Evolutionary conservation across 2,113 vertebrate species (phyloP), one percentile per base, ranked within the genome.

Genomic region (Hemicordylus capensis): DNA sequence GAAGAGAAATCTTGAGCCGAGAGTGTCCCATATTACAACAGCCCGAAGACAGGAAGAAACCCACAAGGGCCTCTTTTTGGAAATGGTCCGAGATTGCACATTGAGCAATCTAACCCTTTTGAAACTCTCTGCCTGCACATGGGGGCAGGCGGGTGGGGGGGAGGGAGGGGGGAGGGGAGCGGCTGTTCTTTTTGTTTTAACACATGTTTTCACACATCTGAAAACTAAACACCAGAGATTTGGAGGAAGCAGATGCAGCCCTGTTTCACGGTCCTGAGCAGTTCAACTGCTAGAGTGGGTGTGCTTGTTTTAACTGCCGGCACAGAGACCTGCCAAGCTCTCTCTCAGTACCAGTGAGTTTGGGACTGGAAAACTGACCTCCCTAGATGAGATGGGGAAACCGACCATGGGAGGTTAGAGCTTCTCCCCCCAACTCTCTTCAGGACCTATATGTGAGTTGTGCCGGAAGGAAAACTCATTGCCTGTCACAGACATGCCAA

Each of bases 231-330:
- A 0, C 82, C 83, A 85, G 78, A 81, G 79, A 85, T 17, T 61
- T 12, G 89, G 91, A 95, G 95, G 95, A 95, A 96, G 93, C 95
- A 96, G 95, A 94, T 95, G 95, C 77, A 89, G 87, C 77, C 81
- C 10, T 76, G 0, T 46, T 87, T 76, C 12, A 85, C 54, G 86
- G 74, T 79, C 88, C 79, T 22, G 31, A 92, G 85, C 93, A 89
- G 88, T 90, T 92, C 91, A 93, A 91, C 93, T 24, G 90, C 89
- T 70, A 59, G 81, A 87, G 51, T 87, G 66, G 46, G 76, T 4
- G 1, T 6, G 11, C 22, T 39, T 0, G 0, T 76, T 88, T 76
- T 34, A 64, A 37, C 48, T 42, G 44, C 5, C 31, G 15, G 17
- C 39, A n/a, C n/a, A n/a, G n/a, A n/a, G 10, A 2, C 66, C 24